phyloP scores from a whole-genome alignment of 2,797 vertebrate genomes.

The Pempheris klunzingeri region DNA sequence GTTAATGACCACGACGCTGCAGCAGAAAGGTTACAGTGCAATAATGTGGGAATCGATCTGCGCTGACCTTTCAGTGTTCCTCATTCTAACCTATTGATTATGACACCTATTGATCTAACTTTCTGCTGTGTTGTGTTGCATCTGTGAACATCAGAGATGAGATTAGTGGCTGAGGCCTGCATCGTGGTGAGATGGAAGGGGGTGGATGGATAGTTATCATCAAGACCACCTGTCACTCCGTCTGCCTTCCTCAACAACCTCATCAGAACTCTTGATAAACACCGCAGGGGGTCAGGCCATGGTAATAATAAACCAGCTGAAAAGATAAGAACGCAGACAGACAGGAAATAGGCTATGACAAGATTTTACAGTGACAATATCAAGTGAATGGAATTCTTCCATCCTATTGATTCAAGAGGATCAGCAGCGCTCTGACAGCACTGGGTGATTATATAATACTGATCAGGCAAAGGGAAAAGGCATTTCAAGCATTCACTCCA shows the following conservation, averaged over 20 bases:
- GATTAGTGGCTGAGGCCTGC: conserved; percentile 49
- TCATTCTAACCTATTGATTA: conserved; percentile 80
- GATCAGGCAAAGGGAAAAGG: conserved; percentile 24
- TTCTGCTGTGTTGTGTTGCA: conserved; percentile 69
- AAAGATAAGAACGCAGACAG: conserved; percentile 56
- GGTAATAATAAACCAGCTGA: conserved; percentile 63
- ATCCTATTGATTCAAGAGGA: conserved; percentile 31
- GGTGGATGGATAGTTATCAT: conserved; percentile 63
- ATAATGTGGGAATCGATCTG: conserved; percentile 70
- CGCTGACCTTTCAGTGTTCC: conserved; percentile 64
- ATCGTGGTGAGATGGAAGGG: conserved; percentile 53
- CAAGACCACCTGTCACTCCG: conserved; percentile 74
- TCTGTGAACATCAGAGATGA: conserved; percentile 55
- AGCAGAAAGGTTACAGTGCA: conserved; percentile 56
- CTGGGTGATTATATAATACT: conserved; percentile 14
- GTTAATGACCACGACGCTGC: conserved; percentile 66
- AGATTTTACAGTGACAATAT: conserved; percentile 39
- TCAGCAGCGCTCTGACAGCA: conserved; percentile 23
- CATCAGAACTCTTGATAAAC: conserved; percentile 67
- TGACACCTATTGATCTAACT: conserved; percentile 71
- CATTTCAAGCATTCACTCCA: neutral
- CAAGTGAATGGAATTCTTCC: conserved; percentile 19
- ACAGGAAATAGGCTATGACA: conserved; percentile 32
- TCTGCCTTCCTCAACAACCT: conserved; percentile 57
- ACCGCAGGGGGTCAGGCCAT: conserved; percentile 59